These are phyloP conservation scores for Lasiurus cinereus DNA, from an alignment of 2,113 vertebrate genomes.

Conservation along the genomic window DNA sequence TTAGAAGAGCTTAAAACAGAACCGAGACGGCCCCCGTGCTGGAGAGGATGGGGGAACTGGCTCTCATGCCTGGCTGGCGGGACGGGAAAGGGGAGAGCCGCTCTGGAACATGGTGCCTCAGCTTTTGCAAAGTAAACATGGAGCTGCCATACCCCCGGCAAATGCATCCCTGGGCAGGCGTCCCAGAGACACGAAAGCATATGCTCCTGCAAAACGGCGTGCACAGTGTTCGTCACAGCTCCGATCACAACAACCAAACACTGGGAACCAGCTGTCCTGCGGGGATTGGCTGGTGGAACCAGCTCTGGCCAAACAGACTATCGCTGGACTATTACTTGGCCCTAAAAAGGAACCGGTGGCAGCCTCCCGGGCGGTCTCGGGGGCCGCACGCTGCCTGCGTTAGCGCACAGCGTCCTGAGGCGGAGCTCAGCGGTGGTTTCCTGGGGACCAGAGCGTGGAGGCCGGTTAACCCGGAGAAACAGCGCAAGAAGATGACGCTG, in stretches of 20 bases:
- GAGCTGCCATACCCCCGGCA: neutral
- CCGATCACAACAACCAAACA: neutral
- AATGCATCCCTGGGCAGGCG: neutral
- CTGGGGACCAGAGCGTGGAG: neutral
- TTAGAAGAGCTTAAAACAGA: neutral
- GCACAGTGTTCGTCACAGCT: neutral
- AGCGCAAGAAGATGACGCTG: rapidly evolving
- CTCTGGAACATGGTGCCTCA: neutral
- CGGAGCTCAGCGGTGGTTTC: neutral
- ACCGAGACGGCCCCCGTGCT: neutral
- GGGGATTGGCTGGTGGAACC: neutral
- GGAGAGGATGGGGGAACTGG: neutral
- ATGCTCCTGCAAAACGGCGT: neutral
- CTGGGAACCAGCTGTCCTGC: neutral
- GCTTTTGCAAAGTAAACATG: neutral
- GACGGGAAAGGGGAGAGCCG: rapidly evolving
- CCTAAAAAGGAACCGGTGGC: neutral
- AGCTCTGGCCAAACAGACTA: rapidly evolving
- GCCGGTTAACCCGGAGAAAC: rapidly evolving
- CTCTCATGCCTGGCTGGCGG: rapidly evolving
- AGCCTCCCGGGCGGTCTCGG: rapidly evolving
- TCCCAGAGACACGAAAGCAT: neutral
- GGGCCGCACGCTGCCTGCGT: rapidly evolving
- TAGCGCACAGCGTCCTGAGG: neutral
- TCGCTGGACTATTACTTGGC: neutral